Base-by-base conservation (phyloP, 2,113 vertebrate species). In the Mirounga angustirostris region DNA sequence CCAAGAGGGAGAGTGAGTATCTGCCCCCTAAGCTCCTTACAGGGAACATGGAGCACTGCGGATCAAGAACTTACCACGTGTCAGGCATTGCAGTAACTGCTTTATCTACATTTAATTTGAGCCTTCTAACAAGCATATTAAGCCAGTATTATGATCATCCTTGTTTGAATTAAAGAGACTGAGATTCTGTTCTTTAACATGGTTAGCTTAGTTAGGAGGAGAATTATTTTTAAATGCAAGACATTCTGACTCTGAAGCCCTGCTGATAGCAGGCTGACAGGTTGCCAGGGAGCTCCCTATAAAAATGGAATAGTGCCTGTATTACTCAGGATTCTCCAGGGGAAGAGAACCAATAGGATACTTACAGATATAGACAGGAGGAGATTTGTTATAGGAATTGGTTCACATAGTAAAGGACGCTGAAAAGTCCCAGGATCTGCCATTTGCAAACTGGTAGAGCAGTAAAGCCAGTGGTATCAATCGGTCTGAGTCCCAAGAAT, bases 1-100 rank as follows among this genome's bases (percentile, higher is more conserved):
- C 28, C 2, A 5, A 76, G 24, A 87, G 33, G 36, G 12, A 24
- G 15, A 12, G 2, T 3, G 21, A 12, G 4, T 3, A 3, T 33
- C 79, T 1, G 0, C 0, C 7, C 19, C n/a, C n/a, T 28, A 28
- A 15, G 1, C 18, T 50, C 50, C 79, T 30, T 12, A 26, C 1
- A 46, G 7, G 15, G 21, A 82, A 13, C 12, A 0, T 1, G 10
- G 24, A 30, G 1, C 21, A 6, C 14, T 26, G 16, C 2, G 2
- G 11, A 13, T 19, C 1, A 0, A 83, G 54, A 33, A 3, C 26
- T 71, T 26, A 11, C 73, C 22, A 14, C 0, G 11, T n/a, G 43
- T n/a, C 21, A 10, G n/a, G 28, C 1, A 2, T 26, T 26, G 4
- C 33, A 54, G n/a, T 12, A 50, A 15, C 11, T 2, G 14, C 36